These are phyloP conservation scores for Abscondita cerata DNA, from an alignment of 2,888 invertebrate species.

Conservation along the genomic window DNA sequence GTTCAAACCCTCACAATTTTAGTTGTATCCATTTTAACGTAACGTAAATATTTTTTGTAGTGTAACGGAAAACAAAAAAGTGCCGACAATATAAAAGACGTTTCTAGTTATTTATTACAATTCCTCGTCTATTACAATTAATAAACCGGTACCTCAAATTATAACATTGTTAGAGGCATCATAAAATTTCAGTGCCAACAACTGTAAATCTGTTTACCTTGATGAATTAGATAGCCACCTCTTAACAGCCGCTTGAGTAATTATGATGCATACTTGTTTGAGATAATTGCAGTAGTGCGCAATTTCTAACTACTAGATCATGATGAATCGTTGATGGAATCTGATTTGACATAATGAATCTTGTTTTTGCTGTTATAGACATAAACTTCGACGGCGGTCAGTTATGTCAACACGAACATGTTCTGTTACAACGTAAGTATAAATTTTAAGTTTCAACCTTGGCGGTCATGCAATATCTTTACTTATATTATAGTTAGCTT, in stretches of 20 bases:
- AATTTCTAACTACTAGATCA: conserved; percentile 45
- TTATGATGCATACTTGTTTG: conserved; percentile 26
- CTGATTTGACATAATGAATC: conserved; percentile 44
- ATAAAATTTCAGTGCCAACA: conserved; percentile 40
- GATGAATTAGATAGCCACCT: conserved; percentile 32
- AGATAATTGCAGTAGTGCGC: conserved; percentile 36
- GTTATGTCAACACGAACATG: conserved; percentile 45
- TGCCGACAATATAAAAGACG: conserved; percentile 19
- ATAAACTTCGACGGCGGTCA: conserved; percentile 44
- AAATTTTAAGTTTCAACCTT: too few relatives aligned
- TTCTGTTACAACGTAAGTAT: conserved; percentile 13
- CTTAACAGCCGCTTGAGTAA: conserved; percentile 34
- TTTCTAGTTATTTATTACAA: conserved; percentile 28
- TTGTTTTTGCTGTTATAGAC: conserved; percentile 43
- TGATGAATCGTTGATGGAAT: conserved; percentile 46
- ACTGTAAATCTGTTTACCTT: conserved; percentile 34
- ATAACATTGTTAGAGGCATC: conserved; percentile 40
- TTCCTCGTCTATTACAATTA: conserved; percentile 34
- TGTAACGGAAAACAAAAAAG: conserved; percentile 18
- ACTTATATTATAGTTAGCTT: too few relatives aligned
- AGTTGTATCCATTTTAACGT: too few relatives aligned
- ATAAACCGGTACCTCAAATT: conserved; percentile 39
- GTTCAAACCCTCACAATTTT: conserved; percentile 9
- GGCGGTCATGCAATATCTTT: too few relatives aligned
- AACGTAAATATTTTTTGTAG: neutral